These are phyloP conservation scores for Aphaenogaster floridana DNA, from an alignment of 1,140 invertebrate genomes.

Conservation along the genomic window DNA sequence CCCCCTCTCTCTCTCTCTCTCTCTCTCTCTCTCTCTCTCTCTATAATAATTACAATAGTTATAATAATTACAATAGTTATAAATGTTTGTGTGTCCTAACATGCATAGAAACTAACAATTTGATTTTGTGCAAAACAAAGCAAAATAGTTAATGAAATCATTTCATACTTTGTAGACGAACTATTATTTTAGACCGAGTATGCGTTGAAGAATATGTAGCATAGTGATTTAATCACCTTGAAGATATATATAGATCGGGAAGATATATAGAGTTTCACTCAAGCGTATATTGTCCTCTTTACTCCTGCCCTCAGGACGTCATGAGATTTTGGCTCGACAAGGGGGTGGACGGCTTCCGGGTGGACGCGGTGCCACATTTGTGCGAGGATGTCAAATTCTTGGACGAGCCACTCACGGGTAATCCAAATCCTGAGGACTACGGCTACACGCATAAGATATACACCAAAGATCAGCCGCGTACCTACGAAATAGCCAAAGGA, in stretches of 20 bases:
- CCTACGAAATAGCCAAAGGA: slow-evolving; percentile 88
- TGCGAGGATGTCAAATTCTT: slow-evolving; percentile 88
- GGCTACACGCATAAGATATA: slow-evolving; percentile 89
- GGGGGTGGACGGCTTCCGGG: slow-evolving; percentile 92
- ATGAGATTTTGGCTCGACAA: slow-evolving; percentile 91
- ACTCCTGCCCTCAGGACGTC: slow-evolving; percentile 87
- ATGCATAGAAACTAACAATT: background rate
- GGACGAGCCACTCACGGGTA: slow-evolving; percentile 88
- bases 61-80: background rate
- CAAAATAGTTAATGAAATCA: background rate
- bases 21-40: no score
- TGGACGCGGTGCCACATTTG: slow-evolving; percentile 89
- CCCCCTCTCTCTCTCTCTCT: no score
- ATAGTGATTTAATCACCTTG: slow-evolving; percentile 10
- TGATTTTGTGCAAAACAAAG: background rate
- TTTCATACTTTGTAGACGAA: background rate
- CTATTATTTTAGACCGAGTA: background rate
- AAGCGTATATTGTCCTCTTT: background rate
- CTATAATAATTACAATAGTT: no score
- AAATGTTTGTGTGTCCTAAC: background rate
- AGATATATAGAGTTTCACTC: background rate
- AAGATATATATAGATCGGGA: background rate
- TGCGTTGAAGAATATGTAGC: background rate
- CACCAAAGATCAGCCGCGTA: slow-evolving; percentile 88
- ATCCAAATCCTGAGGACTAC: slow-evolving; percentile 68